Base-by-base conservation (phyloP, 1,140 invertebrate species). In the Eriosoma lanigerum region DNA sequence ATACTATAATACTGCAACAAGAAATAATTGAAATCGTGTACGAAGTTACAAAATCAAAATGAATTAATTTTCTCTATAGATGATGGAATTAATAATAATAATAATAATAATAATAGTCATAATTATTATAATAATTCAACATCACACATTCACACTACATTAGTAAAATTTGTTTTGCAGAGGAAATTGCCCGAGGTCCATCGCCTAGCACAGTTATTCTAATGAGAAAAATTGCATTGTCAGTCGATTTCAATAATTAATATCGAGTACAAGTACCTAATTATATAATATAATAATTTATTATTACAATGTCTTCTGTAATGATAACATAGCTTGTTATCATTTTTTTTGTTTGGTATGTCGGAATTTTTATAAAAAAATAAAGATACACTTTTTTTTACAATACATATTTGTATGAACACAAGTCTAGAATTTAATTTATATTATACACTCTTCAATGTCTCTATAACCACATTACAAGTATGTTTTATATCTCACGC, bases 21-120 rank as follows among this genome's bases (percentile, higher is more conserved):
- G 29, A 38, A 0, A 0, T 76, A 58, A 76, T 76, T 44, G 72
- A 76, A 76, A 56, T 76, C 72, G 72, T 76, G 72, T 56, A 15
- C 32, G 12, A 19, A 38, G 21, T 76, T 38, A 76, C 52, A 21
- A 52, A 52, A 29, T n/a, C 15, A 32, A 58, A 76, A 44, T 56
- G 29, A 38, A 73, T 32, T 32, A 32, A 76, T 76, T 72, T 50
- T 24, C 19, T 24, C 12, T 9, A 72, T 5, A 29, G 19, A 48
- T 21, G 24, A 15, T 17, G 56, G 10, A 62, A 64, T 32, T n/a
- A 64, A 64, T 26, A 64, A 32, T 13, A 64, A 66, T 46, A 66
- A 46, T 24, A 24, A 24, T 50, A 72, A 72, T 50, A 52, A n/a
- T 9, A 72, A 52, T 52, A 26, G 52, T 72, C 46, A 10, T 13